phyloP scores from a whole-genome alignment of 1,140 invertebrate species.

The Armadillidium nasatum region DNA sequence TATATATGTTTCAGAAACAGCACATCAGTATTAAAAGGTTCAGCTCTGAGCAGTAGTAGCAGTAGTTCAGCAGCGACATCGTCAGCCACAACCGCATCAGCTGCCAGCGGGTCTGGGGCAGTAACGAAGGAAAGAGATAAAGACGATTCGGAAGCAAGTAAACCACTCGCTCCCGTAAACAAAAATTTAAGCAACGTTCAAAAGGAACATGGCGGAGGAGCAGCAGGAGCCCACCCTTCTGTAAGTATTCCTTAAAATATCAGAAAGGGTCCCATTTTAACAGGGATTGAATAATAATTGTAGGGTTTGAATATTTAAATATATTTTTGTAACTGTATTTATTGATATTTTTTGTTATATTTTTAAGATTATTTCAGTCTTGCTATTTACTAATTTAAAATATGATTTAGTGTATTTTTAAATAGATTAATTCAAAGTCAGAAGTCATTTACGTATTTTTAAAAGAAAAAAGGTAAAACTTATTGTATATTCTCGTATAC shows the following conservation, averaged over 20 bases:
- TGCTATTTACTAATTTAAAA: not conserved
- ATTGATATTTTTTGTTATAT: not conserved
- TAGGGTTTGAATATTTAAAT: too few relatives aligned
- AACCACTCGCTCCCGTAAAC: slow-evolving; percentile 66
- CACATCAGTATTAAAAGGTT: not conserved
- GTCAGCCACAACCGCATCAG: not conserved
- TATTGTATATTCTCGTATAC: too few relatives aligned
- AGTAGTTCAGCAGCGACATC: not conserved
- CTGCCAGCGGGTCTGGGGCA: slow-evolving; percentile 30
- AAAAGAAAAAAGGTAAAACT: too few relatives aligned
- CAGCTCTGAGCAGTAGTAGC: not conserved
- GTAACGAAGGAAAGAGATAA: slow-evolving; percentile 24
- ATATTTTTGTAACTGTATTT: not conserved
- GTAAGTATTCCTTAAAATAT: slow-evolving; percentile 27
- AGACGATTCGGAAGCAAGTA: slow-evolving; percentile 45
- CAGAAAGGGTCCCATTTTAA: not conserved
- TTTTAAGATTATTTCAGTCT: not conserved
- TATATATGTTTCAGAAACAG: slow-evolving; percentile 1
- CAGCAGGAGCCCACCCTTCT: slow-evolving; percentile 32
- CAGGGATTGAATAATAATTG: too few relatives aligned
- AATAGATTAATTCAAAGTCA: too few relatives aligned
- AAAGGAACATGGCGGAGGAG: slow-evolving; percentile 67
- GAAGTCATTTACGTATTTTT: too few relatives aligned
- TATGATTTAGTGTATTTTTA: too few relatives aligned
- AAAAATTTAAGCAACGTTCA: slow-evolving; percentile 72